Evolutionary conservation across 1,140 invertebrate genomes (phyloP).

Genomic region (Yoshiicerus persimilis): DNA sequence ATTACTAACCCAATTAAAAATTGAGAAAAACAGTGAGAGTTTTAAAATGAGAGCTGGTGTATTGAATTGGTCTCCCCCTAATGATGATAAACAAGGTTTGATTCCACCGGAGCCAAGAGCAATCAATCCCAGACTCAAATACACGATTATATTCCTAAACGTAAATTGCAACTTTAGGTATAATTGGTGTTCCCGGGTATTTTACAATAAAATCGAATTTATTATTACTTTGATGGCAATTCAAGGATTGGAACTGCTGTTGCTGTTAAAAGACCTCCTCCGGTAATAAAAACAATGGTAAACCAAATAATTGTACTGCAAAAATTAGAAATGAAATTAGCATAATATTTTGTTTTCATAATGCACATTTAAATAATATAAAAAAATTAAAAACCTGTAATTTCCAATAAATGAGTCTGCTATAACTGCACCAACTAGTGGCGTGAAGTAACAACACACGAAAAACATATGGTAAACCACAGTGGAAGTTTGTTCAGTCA

Average conservation of each 20-base stretch:
- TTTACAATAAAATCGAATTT: too few species aligned
- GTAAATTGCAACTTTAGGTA: background rate
- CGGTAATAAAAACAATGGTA: background rate
- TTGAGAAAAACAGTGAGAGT: conserved; percentile 82
- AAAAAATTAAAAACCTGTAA: background rate
- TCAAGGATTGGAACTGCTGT: background rate
- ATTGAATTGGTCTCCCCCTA: conserved; percentile 94
- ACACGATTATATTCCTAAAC: background rate
- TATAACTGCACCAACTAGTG: background rate
- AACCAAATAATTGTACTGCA: background rate
- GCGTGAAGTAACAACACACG: background rate
- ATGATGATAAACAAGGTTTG: conserved; percentile 95
- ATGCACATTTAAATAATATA: too few species aligned
- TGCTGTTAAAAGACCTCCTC: background rate
- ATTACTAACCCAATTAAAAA: conserved; percentile 94
- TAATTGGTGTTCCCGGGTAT: too few species aligned
- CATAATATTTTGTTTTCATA: too few species aligned
- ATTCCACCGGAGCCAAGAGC: conserved; percentile 92
- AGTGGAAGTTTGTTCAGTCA: background rate
- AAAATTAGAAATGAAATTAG: background rate
- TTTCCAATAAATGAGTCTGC: background rate
- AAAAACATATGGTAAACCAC: background rate
- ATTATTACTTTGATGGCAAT: background rate
- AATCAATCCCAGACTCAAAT: conserved; percentile 77
- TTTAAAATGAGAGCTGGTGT: conserved; percentile 74